Base-by-base conservation (phyloP, 1,140 invertebrate genomes). In the Probaryconus sp. region DNA sequence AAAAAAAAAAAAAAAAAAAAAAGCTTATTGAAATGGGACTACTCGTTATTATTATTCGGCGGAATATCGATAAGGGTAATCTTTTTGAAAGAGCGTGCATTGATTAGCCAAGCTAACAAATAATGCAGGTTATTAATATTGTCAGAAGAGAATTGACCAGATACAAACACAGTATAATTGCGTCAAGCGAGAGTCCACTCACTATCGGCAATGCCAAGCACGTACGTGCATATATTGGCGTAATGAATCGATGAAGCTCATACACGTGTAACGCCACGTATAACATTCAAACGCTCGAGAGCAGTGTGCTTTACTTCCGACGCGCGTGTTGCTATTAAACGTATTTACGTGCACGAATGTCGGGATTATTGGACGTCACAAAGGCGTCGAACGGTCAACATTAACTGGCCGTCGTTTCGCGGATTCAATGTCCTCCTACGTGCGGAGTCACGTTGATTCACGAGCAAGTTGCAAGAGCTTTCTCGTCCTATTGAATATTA, bases 191-290 rank as follows among this genome's bases (percentile, higher is more conserved):
- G 69, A 48, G 53, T 72, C 56, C 48, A 45, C 56, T 60, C 47
- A 37, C 28, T 65, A 42, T 47, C 33, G 40, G 45, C 61, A 61
- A 73, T 67, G 56, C 50, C 35, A 31, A 65, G 40, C 42, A 55
- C 31, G 72, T 40, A 33, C 48, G 53, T 60, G 35, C 65, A 71
- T 63, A 48, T 45, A 70, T 63, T 77, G 61, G 64, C 68, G 42
- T 82, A 79, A 79, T 79, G 71, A 79, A 82, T 83, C 73, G 78
- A 83, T 79, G 78, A 63, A 71, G 50, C 21, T 38, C 48, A 26
- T 63, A 53, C 56, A 43, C 48, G 74, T 58, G 48, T 67, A 63
- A 58, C 43, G n/a, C n/a, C n/a, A n/a, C n/a, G n/a, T n/a, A 16
- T 45, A 33, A 47, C 50, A 68, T 68, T 53, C 51, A 20, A 40